phyloP scores from a whole-genome alignment of 2,113 vertebrate species.

The Podarcis muralis region DNA sequence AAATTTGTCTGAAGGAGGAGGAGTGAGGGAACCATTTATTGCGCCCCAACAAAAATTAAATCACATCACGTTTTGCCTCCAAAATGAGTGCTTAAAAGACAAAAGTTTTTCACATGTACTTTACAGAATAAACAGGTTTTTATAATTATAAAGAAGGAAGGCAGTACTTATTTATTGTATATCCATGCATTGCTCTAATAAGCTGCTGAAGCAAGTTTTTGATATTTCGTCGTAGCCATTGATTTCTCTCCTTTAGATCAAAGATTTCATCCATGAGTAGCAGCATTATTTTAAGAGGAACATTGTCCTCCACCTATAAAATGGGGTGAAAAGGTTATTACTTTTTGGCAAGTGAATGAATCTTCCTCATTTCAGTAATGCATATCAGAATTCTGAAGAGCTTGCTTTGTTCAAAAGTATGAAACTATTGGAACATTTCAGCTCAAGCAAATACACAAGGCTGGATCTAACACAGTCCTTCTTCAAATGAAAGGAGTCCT shows the following conservation, averaged over 20 bases:
- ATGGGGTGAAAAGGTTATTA: not conserved
- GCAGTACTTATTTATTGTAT: conserved; percentile 94
- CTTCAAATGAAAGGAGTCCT: not conserved
- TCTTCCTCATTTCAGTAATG: not conserved
- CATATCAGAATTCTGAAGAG: not conserved
- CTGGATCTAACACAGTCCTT: not conserved
- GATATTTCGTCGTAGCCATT: conserved; percentile 97
- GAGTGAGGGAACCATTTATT: not conserved
- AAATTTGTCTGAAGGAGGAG: not conserved
- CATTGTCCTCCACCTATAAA: conserved; percentile 95
- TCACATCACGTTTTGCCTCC: too few species aligned
- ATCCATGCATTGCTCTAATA: conserved; percentile 95
- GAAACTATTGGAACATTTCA: not conserved
- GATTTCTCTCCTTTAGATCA: conserved; percentile 98
- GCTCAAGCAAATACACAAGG: not conserved
- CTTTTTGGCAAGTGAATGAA: not conserved
- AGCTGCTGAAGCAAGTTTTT: conserved; percentile 98
- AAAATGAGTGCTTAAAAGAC: not conserved
- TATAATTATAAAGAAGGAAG: conserved; percentile 24
- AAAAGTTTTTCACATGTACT: not conserved
- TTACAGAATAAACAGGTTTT: not conserved
- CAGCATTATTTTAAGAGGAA: conserved; percentile 95
- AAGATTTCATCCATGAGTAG: conserved; percentile 99
- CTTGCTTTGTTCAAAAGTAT: not conserved
- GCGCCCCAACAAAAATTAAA: too few species aligned